Evolutionary conservation across 2,888 invertebrate genomes (phyloP).

Genomic region (Melanchra persicariae): DNA sequence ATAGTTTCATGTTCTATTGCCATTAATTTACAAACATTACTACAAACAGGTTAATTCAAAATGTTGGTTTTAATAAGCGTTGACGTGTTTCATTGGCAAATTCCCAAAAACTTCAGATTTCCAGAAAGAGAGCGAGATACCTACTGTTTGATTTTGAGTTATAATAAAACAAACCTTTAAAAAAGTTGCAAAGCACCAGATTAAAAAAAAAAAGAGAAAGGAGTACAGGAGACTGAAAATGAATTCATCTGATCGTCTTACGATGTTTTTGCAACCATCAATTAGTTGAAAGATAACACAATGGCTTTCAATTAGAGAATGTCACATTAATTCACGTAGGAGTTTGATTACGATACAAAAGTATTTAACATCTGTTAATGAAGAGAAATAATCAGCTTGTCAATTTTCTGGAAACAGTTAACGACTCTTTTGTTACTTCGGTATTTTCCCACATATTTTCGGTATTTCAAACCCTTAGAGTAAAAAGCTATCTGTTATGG

Average conservation of each 20-base stretch:
- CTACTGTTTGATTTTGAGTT: slow-evolving; percentile 1
- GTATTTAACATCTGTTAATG: slow-evolving; percentile 19
- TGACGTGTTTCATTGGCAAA: slow-evolving; percentile 27
- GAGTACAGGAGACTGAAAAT: not conserved
- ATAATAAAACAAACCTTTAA: not conserved
- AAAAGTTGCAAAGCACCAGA: not conserved
- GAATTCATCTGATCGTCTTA: not conserved
- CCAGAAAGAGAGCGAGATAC: slow-evolving; percentile 6
- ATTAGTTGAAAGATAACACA: slow-evolving; percentile 10
- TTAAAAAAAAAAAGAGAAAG: slow-evolving; percentile 8
- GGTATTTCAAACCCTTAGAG: slow-evolving; percentile 62
- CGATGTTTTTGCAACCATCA: slow-evolving; percentile 7
- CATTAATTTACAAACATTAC: slow-evolving; percentile 4
- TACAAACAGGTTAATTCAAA: slow-evolving; percentile 9
- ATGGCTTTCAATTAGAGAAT: slow-evolving; percentile 1
- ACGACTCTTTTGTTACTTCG: slow-evolving; percentile 29
- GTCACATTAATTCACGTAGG: slow-evolving; percentile 17
- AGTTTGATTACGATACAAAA: slow-evolving; percentile 16
- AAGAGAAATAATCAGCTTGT: slow-evolving; percentile 16
- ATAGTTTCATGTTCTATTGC: not conserved
- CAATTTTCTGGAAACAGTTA: slow-evolving; percentile 21
- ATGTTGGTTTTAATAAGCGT: slow-evolving; percentile 4
- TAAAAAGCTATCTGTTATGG: slow-evolving; percentile 49
- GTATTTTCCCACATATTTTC: slow-evolving; percentile 12
- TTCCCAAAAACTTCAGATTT: slow-evolving; percentile 26